Base-by-base conservation (phyloP, 30 jellyfish, hydroid and myxozoan species). In the Sanderia malayensis region DNA sequence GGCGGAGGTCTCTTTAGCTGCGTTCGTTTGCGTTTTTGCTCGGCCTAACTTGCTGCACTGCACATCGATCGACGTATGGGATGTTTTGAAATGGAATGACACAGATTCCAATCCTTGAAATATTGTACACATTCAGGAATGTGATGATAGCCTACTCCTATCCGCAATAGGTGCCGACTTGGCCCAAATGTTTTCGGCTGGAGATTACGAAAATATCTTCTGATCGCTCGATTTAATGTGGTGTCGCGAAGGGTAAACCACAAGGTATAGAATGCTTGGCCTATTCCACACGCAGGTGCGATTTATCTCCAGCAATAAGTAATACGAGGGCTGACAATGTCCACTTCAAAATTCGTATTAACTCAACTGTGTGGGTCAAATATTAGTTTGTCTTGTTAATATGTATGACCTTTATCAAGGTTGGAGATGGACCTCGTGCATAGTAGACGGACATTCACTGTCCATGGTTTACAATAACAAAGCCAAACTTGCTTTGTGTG, bases 191-290 rank as follows among this genome's bases (percentile, higher is more conserved):
- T 72, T 57, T 72, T 72, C 72, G 32, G 49, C 65, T 72, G 32
- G 29, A 72, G 84, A 52, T 72, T 72, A 72, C 60, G 2, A 6
- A 32, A 60, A 53, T 72, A 72, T 72, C 74, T 29, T 66, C 73
- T 72, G 84, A 72, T 72, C 75, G 33, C 58, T 46, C 84, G 21
- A 33, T 72, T 59, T 72, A 57, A 6, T 60, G 74, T 60, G 73
- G 72, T 53, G 84, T 57, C 31, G 27, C 52, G 25, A 37, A 47
- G 84, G 84, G 64, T 72, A 53, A n/a, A 72, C 84, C 84, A 41
- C 84, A 72, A 37, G 6, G 10, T 4, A 13, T 37, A 37, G 10
- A 13, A 6, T 37, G 6, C 13, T 37, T 13, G 6, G 52, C 13
- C 10, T 37, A 37, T n/a, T n/a, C n/a, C n/a, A n/a, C n/a, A 37